Base-by-base conservation (phyloP, 2,888 invertebrate species). In the Spilosoma lubricipeda region DNA sequence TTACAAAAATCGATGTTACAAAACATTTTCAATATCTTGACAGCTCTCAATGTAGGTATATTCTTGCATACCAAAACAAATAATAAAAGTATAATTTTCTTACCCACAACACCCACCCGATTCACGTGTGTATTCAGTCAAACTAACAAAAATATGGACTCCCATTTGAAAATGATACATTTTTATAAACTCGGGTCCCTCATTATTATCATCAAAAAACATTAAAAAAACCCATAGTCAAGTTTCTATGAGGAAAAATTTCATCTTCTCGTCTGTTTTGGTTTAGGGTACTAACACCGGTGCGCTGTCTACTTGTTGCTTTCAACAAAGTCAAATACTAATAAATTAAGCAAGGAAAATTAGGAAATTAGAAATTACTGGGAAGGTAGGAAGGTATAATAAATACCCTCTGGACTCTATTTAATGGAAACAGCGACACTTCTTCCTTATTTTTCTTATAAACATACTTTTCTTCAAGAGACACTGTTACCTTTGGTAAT, bases 161-260 rank as follows among this genome's bases (percentile, higher is more conserved):
- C 15, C n/a, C 4, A n/a, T 30, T 36, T 56, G 15, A 15, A 2
- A 11, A n/a, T 8, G 23, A 36, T 2, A 11, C 15, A 36, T 56
- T 69, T 69, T n/a, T 69, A 69, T 56, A 69, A 56, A 56, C 69
- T 69, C 56, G n/a, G n/a, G 36, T 36, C 9, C 15, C 63, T 30
- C 63, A 63, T 30, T 63, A 63, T 30, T 33, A 30, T 30, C 18
- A 59, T 30, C 3, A 30, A 30, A 0, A 63, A 63, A 18, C 8
- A 5, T 15, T 18, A 18, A 63, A 27, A n/a, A 63, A 63, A 63
- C 30, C 18, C 13, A 63, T 30, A 30, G 30, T 63, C 63, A 30
- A 63, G 63, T 63, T 63, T 18, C 63, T 15, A 30, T 15, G 3
- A 18, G 63, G 15, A 63, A 30, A 63, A 30, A 18, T 30, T 15